Percentiles rank a stretch among this genome's conserved stretches.
Evolutionary conservation across 2,888 invertebrate genomes (phyloP).

Genomic region (Xanthia togata): DNA sequence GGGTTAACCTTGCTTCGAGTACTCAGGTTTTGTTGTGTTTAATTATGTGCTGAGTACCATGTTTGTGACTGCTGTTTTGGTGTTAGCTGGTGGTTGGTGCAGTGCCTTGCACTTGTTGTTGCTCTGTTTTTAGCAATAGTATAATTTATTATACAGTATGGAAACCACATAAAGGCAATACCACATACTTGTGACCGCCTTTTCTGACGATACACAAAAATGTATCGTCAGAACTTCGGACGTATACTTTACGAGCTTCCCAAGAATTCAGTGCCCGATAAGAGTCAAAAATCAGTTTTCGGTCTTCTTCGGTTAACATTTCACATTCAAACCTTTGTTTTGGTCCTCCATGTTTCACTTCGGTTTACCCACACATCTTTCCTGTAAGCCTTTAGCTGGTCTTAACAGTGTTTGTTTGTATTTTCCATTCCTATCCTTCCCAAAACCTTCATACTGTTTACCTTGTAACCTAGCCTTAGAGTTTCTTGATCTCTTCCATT

Average conservation of each 20-base stretch:
- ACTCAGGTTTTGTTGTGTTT: no score
- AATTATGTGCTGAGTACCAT: no score
- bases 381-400: constrained; percentile 34
- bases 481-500: constrained; percentile 38
- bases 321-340: constrained; percentile 20
- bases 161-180: no score
- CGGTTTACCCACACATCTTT: constrained; percentile 36
- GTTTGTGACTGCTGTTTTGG: no score
- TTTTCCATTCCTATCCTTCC: constrained; percentile 38
- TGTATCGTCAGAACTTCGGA: no score
- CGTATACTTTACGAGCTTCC: constrained; percentile 12
- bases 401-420: constrained; percentile 38
- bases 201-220: no score
- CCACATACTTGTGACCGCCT: no score
- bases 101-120: no score
- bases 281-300: constrained; percentile 7
- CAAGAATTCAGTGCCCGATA: constrained; percentile 4
- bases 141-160: no score
- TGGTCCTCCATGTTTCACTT: constrained; percentile 17
- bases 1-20: no score
- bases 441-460: constrained; percentile 40
- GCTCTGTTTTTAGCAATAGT: no score
- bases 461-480: constrained; percentile 37
- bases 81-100: no score
- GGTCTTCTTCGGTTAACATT: constrained; percentile 17